Evolutionary conservation across 2,888 invertebrate species (phyloP), one percentile per base, ranked within the genome.

Genomic region (Cecidostiba fungosa): DNA sequence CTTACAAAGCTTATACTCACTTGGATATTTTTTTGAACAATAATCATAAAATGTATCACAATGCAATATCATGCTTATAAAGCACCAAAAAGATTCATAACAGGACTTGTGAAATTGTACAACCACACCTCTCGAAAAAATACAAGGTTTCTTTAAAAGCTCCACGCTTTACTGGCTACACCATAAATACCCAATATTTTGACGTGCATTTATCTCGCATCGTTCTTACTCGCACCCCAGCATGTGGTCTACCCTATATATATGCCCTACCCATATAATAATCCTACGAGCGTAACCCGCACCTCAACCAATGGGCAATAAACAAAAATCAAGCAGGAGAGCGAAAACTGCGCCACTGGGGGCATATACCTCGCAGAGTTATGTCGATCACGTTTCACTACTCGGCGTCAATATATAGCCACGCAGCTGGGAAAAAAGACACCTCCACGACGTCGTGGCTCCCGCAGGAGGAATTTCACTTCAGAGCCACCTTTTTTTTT

Each of bases 371-470:
- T 4, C 32, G 16, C 8, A 5, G 59, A 85, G 62, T 85, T 85
- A 85, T 85, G 80, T 85, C 80, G 80, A 85, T 81, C 85, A 85
- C 85, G 85, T 80, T 32, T 66, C 26, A 29, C 70, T n/a, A 23
- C 59, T 36, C 62, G 12, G 26, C 23, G 62, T 39, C 32, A 3
- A 23, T 4, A 29, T 10, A 59, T 39, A 59, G 23, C 32, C 32
- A 50, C 54, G 50, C n/a, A 47, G 23, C 32, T 19, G 12, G n/a
- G 29, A 54, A 82, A 82, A 77, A 36, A 50, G 23, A n/a, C 32
- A 43, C 29, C 50, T 4, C 26, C 54, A 32, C 26, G 66, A 39
- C 36, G 82, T 62, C 32, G 47, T 43, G 26, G 66, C 36, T 66
- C 50, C 54, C 82, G 29, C 19, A 72, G 62, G 72, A 83, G 69